Evolutionary conservation across 2,113 vertebrate genomes (phyloP).

Genomic region (Malaclemys terrapin): DNA sequence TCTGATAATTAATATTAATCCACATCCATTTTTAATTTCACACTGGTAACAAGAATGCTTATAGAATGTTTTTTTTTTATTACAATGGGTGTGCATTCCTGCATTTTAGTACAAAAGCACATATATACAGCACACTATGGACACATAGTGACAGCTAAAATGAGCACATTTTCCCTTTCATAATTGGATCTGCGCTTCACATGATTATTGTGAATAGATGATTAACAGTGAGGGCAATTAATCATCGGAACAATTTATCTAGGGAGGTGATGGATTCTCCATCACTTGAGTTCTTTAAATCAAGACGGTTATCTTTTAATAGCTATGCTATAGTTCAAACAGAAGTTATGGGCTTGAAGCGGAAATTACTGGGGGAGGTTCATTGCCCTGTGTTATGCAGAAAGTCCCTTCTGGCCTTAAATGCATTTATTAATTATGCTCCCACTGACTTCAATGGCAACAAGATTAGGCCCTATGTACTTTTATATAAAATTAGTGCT

Average conservation of each 20-base stretch:
- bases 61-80: not conserved
- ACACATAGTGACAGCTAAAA: not conserved
- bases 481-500: not conserved
- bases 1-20: not conserved
- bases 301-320: slow-evolving; percentile 4
- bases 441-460: not conserved
- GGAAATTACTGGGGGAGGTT: not conserved
- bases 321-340: not conserved
- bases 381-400: not conserved
- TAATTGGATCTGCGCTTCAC: slow-evolving; percentile 23
- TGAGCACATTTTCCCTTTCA: slow-evolving; percentile 27
- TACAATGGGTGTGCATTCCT: not conserved
- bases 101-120: not conserved
- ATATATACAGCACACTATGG: not conserved
- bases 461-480: not conserved
- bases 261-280: not conserved
- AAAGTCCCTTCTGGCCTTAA: not conserved
- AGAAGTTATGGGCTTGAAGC: not conserved
- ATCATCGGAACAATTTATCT: slow-evolving; percentile 1
- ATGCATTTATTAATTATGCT: not conserved
- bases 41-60: slow-evolving; percentile 36
- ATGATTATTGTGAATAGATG: not conserved
- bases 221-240: not conserved
- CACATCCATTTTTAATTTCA: slow-evolving; percentile 30
- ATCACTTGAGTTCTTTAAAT: slow-evolving; percentile 35